Percentiles rank a stretch among this genome's conserved stretches.
phyloP scores from a whole-genome alignment of 35 echinoderm and acorn worm genomes.

The Apostichopus parvimensis region DNA sequence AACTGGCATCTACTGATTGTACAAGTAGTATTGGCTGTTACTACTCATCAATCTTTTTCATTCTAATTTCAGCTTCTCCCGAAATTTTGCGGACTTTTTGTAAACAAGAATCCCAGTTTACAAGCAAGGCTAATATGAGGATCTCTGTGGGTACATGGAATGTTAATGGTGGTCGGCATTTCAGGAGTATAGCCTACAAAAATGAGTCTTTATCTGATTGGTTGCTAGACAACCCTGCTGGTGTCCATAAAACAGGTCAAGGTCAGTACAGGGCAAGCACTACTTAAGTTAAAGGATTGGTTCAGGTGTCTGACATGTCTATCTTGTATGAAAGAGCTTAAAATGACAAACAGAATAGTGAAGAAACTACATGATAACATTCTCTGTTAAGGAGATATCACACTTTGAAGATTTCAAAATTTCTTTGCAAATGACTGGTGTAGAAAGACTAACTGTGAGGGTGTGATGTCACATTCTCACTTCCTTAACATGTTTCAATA shows the following conservation, averaged over 20 bases:
- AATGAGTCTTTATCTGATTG: conserved; percentile 86
- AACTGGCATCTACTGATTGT: no score
- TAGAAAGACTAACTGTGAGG: no score
- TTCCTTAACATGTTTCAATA: no score
- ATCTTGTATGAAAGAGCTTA: no score
- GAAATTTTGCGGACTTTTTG: conserved; percentile 67
- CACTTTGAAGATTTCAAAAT: no score
- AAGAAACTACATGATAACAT: no score
- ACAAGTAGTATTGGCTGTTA: neutral
- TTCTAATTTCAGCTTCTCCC: conserved; percentile 72
- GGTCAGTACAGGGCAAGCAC: conserved; percentile 35
- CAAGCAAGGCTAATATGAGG: conserved; percentile 55
- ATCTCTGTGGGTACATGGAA: conserved; percentile 88
- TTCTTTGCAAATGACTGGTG: no score
- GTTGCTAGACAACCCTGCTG: conserved; percentile 82
- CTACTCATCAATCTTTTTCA: conserved; percentile 7
- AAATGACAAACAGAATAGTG: no score
- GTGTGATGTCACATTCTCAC: no score
- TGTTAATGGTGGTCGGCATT: conserved; percentile 85
- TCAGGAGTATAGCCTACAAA: conserved; percentile 86
- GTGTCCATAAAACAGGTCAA: conserved; percentile 59
- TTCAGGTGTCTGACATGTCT: no score
- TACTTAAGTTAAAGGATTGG: no score
- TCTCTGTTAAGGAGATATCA: no score
- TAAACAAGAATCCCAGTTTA: conserved; percentile 75